Evolutionary conservation across 2,888 invertebrate species (phyloP).

Genomic region (Sesia apiformis): DNA sequence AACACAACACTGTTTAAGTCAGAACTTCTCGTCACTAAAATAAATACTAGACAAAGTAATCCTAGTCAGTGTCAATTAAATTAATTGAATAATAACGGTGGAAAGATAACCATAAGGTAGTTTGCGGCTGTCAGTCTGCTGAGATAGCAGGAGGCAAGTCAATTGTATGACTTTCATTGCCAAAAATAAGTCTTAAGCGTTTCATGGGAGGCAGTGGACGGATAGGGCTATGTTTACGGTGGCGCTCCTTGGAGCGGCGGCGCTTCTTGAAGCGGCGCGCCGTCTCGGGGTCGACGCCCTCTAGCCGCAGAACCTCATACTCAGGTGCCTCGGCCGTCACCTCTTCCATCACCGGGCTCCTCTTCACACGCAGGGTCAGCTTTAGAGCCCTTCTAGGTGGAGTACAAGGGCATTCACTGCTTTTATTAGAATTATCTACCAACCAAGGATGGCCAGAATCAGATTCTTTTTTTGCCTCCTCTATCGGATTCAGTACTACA

Average conservation of each 20-base stretch:
- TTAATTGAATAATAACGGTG: constrained; percentile 71
- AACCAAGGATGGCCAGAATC: constrained; percentile 56
- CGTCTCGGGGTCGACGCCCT: constrained; percentile 79
- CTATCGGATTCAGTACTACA: constrained; percentile 35
- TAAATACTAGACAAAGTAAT: constrained; percentile 67
- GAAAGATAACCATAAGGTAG: constrained; percentile 58
- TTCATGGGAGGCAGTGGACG: constrained; percentile 84
- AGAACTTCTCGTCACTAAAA: constrained; percentile 56
- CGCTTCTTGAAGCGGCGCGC: constrained; percentile 74
- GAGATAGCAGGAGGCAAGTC: constrained; percentile 86
- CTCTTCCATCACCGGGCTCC: constrained; percentile 89
- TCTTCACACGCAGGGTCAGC: constrained; percentile 88
- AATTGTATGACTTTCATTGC: constrained; percentile 91
- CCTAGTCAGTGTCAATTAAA: constrained; percentile 70
- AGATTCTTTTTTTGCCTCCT: constrained; percentile 54
- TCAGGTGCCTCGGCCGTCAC: constrained; percentile 85
- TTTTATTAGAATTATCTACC: constrained; percentile 60
- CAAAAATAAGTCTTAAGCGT: constrained; percentile 88
- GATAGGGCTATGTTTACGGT: constrained; percentile 68
- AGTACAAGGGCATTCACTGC: constrained; percentile 69
- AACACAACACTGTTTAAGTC: constrained; percentile 49
- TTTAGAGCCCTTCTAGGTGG: constrained; percentile 80
- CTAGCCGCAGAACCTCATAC: constrained; percentile 88
- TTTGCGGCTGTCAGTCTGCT: constrained; percentile 70
- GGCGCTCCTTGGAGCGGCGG: constrained; percentile 63